These are phyloP conservation scores for Diabrotica undecimpunctata DNA, from an alignment of 1,140 invertebrate genomes.

Conservation along the genomic window DNA sequence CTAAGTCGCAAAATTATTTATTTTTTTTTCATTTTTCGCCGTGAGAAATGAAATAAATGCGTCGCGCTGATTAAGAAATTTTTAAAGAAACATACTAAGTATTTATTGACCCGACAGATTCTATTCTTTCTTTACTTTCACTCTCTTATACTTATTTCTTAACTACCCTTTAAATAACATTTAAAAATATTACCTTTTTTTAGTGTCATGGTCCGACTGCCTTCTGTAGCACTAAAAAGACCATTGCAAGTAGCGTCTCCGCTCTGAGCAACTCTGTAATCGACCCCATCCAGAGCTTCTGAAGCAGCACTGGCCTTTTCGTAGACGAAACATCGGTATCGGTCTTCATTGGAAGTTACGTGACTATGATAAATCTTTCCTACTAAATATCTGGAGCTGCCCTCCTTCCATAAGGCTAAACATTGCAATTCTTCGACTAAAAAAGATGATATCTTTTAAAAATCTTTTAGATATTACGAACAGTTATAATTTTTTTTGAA, in stretches of 20 bases:
- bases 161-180: too few relatives aligned
- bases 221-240: slow-evolving; percentile 73
- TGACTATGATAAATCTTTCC: slow-evolving; percentile 77
- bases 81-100: too few relatives aligned
- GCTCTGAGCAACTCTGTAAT: slow-evolving; percentile 79
- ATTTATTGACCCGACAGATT: too few relatives aligned
- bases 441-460: slow-evolving; percentile 24
- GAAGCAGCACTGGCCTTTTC: slow-evolving; percentile 61
- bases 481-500: background rate
- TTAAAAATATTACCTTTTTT: slow-evolving; percentile 57
- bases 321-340: slow-evolving; percentile 89
- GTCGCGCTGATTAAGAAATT: too few relatives aligned
- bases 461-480: background rate
- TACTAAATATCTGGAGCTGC: slow-evolving; percentile 79
- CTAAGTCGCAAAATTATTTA: too few relatives aligned
- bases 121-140: too few relatives aligned
- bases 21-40: too few relatives aligned
- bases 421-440: slow-evolving; percentile 83
- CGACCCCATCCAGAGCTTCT: slow-evolving; percentile 52
- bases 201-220: slow-evolving; percentile 70
- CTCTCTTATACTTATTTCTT: too few relatives aligned
- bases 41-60: too few relatives aligned
- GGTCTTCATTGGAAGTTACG: slow-evolving; percentile 84
- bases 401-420: slow-evolving; percentile 84
- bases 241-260: slow-evolving; percentile 87